Evolutionary conservation across 2,888 invertebrate genomes (phyloP).

Genomic region (Coenonympha arcania): DNA sequence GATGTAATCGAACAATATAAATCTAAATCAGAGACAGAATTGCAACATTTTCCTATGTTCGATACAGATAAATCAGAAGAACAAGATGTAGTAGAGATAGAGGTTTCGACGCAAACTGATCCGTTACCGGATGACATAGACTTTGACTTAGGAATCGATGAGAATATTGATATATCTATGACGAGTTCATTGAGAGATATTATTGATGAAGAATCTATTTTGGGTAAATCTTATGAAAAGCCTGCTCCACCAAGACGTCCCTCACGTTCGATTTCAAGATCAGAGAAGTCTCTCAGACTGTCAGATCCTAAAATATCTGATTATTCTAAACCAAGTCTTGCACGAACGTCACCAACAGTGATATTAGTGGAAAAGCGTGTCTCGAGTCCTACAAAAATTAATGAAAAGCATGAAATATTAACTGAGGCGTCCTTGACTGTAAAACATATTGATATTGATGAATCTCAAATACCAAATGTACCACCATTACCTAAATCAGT

Average conservation of each 20-base stretch:
- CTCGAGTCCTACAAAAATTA: constrained; percentile 75
- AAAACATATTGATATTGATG: constrained; percentile 76
- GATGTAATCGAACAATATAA: constrained; percentile 29
- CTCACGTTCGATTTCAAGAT: constrained; percentile 71
- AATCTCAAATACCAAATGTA: constrained; percentile 59
- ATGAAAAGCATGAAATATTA: constrained; percentile 75
- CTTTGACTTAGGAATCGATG: constrained; percentile 75
- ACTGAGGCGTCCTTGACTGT: constrained; percentile 79
- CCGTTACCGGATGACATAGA: constrained; percentile 85
- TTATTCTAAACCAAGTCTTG: constrained; percentile 69
- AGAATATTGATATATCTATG: constrained; percentile 62
- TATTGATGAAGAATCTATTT: constrained; percentile 70
- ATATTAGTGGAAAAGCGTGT: constrained; percentile 76
- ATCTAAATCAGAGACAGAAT: constrained; percentile 28
- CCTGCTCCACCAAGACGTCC: constrained; percentile 62
- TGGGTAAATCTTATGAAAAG: constrained; percentile 64
- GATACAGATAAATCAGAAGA: constrained; percentile 33
- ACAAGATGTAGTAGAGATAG: constrained; percentile 75
- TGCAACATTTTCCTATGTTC: constrained; percentile 32
- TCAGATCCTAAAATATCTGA: constrained; percentile 74
- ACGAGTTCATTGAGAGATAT: constrained; percentile 65
- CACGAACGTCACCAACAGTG: constrained; percentile 76
- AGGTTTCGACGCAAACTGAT: constrained; percentile 89
- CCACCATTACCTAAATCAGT: constrained; percentile 59
- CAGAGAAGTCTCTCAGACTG: constrained; percentile 72